These are phyloP conservation scores for Erethizon dorsatum DNA, from an alignment of 2,797 vertebrate species.

Conservation along the genomic window DNA sequence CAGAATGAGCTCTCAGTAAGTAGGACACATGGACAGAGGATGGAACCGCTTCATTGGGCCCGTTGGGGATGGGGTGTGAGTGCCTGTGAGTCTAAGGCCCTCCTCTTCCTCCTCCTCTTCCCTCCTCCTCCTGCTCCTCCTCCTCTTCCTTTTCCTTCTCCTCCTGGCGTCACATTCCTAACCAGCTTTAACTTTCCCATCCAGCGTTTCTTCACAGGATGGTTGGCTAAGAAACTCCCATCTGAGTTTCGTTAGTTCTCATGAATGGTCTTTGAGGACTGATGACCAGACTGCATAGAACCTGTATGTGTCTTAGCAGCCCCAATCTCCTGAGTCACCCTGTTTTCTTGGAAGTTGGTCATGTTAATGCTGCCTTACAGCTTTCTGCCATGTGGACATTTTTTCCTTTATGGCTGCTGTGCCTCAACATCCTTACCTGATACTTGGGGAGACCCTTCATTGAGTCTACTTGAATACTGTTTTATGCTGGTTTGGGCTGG, in stretches of 20 bases:
- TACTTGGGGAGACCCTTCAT: too few species aligned
- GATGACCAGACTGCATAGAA: neutral
- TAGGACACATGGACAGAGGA: neutral
- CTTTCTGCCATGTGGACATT: neutral
- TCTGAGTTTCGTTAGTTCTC: neutral
- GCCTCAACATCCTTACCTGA: neutral
- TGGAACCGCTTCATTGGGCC: fast-evolving
- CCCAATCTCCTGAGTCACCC: neutral
- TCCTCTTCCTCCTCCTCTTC: neutral
- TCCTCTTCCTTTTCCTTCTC: neutral
- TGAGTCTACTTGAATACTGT: neutral
- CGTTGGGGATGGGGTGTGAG: too few species aligned
- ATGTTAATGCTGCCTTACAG: too few species aligned
- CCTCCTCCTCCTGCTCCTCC: neutral
- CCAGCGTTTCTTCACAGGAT: neutral
- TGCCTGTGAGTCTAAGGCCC: neutral
- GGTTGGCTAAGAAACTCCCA: neutral
- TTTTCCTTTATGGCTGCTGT: neutral
- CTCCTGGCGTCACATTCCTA: neutral
- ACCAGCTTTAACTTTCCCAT: neutral
- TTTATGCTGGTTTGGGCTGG: neutral
- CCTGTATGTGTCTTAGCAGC: neutral
- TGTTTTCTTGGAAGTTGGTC: neutral
- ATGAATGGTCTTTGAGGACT: neutral
- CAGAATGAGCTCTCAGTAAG: neutral